Percentiles rank a stretch among this genome's conserved stretches.
These are phyloP conservation scores for Climacteris rufus DNA, from an alignment of 2,113 vertebrate species.

Conservation along the genomic window DNA sequence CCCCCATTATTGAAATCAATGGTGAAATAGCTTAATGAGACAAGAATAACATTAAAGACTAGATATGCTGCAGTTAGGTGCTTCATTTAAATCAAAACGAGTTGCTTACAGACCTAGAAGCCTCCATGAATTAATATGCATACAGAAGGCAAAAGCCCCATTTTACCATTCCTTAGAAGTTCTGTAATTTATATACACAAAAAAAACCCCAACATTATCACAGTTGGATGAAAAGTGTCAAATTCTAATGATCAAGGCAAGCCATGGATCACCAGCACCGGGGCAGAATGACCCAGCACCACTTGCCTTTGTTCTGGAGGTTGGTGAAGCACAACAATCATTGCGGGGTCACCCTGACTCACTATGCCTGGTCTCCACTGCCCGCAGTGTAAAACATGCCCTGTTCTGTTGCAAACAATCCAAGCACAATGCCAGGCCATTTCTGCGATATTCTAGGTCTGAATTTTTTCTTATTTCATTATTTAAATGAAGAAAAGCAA, in stretches of 20 bases:
- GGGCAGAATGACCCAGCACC: background rate
- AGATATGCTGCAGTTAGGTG: background rate
- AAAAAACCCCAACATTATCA: background rate
- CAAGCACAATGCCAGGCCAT: background rate
- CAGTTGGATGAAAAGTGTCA: background rate
- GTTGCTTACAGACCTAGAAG: background rate
- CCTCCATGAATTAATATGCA: background rate
- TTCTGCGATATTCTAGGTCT: background rate
- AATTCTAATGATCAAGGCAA: background rate
- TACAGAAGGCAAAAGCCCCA: background rate
- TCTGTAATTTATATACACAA: background rate
- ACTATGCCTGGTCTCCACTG: background rate
- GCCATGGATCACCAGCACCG: background rate
- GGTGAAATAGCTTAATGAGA: background rate
- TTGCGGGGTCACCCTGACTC: background rate
- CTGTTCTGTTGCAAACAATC: background rate
- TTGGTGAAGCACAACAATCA: background rate
- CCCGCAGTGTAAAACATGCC: background rate
- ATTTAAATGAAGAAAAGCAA: background rate
- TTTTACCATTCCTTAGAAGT: background rate
- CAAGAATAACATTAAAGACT: background rate
- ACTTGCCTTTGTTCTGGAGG: background rate
- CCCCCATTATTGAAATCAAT: background rate
- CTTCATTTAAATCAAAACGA: background rate
- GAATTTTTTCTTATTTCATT: background rate